Base-by-base conservation (phyloP, 2,113 vertebrate species). In the Synchiropus splendidus region DNA sequence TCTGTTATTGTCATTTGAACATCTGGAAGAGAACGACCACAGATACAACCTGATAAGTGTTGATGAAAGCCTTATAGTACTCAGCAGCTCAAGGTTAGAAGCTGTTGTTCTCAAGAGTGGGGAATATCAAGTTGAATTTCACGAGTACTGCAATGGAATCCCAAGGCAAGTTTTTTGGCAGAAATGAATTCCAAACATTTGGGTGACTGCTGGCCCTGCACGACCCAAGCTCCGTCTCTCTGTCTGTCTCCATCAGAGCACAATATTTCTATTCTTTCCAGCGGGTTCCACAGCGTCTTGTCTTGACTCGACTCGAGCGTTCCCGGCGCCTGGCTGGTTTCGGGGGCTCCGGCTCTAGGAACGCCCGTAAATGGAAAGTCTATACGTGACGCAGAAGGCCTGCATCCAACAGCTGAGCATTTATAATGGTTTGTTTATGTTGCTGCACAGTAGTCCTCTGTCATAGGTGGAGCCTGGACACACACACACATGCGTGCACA, bases 371-470 rank as follows among this genome's bases (percentile, higher is more conserved):
- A 81, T 79, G 76, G 76, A 75, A 77, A 79, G 79, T 69, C 76
- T 81, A 77, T 81, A 70, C 61, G 34, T 70, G 75, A 63, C 53
- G 60, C 59, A 52, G 33, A 55, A 54, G 48, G 59, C 65, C 52
- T 51, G 52, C 35, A 38, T 77, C 61, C 50, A 71, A 66, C 77
- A 79, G 68, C 72, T 78, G 70, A 77, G 65, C 74, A 53, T 77
- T 80, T 74, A 73, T 67, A 77, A 78, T 75, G 69, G 71, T 66
- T 63, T 82, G 71, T 77, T 80, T 82, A 71, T 78, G 71, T 77
- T 73, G 51, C 70, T 78, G 36, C 63, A 78, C 75, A 77, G 73
- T 67, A 59, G 50, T 39, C 54, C 61, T 67, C 63, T 77, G 70
- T 80, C 64, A 59, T 61, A 45, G 46, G 65, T 55, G 66, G 64